phyloP scores from a whole-genome alignment of 2,113 vertebrate genomes.

The Gambusia affinis region DNA sequence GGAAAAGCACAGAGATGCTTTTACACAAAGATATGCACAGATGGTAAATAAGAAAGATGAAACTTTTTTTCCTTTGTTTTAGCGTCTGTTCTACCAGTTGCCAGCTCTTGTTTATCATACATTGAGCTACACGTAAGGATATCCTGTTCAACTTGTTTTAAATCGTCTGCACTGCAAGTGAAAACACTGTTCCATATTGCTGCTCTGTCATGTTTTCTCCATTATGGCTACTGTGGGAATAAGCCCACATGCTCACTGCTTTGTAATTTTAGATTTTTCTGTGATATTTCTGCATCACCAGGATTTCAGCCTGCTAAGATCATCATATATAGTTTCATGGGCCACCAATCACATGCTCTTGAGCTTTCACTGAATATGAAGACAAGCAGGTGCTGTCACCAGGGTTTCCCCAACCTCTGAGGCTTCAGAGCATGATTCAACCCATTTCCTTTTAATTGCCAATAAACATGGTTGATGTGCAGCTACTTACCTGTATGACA shows the following conservation, averaged over 20 bases:
- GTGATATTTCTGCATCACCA: constrained; percentile 36
- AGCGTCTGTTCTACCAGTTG: neutral
- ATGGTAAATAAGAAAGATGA: neutral
- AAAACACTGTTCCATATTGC: constrained; percentile 31
- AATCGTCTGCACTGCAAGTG: constrained; percentile 13
- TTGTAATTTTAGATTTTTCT: constrained; percentile 57
- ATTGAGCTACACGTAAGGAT: constrained; percentile 29
- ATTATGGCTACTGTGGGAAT: constrained; percentile 40
- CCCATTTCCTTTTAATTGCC: constrained; percentile 46
- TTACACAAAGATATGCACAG: constrained; percentile 5
- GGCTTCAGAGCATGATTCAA: constrained; percentile 27
- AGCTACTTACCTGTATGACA: constrained; percentile 18
- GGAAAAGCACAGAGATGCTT: constrained; percentile 10
- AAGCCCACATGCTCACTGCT: constrained; percentile 47
- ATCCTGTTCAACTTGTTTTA: constrained; percentile 27
- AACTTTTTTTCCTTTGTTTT: neutral
- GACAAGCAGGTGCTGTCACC: constrained; percentile 61
- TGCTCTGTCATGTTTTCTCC: constrained; percentile 52
- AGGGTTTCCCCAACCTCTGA: constrained; percentile 50
- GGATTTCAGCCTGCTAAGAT: constrained; percentile 49
- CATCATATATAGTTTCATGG: constrained; percentile 61
- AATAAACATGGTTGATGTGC: constrained; percentile 22
- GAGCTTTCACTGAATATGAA: constrained; percentile 48
- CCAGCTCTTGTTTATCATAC: constrained; percentile 6
- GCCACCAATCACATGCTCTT: constrained; percentile 36